Evolutionary conservation across 2,113 vertebrate genomes (phyloP).

Genomic region (Rhabdomys dilectus): DNA sequence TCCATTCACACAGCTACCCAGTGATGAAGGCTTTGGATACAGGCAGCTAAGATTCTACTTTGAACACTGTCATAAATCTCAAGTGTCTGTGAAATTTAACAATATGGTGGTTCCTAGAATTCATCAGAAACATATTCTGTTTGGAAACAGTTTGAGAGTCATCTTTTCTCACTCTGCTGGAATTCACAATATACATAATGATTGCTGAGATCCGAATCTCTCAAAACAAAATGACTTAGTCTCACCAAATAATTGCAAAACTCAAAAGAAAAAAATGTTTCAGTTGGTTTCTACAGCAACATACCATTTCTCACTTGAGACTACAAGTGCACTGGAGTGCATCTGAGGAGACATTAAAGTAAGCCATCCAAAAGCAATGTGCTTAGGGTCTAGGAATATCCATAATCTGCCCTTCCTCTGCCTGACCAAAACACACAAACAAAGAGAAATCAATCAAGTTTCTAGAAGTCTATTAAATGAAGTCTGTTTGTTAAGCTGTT

Average conservation of each 20-base stretch:
- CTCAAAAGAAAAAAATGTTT: conserved; percentile 10
- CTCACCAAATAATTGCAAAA: conserved; percentile 50
- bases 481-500: neutral
- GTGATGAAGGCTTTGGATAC: neutral
- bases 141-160: conserved; percentile 29
- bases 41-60: neutral
- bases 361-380: neutral
- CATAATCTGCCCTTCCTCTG: neutral
- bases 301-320: neutral
- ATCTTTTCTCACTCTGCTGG: neutral
- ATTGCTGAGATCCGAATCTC: neutral
- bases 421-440: neutral
- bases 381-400: neutral
- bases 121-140: neutral
- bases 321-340: neutral
- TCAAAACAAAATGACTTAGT: neutral
- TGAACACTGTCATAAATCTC: neutral
- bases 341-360: neutral
- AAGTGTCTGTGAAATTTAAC: neutral
- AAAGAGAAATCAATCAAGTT: neutral
- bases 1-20: neutral
- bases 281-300: neutral
- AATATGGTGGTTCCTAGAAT: neutral
- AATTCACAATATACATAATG: neutral
- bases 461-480: neutral